Conservation (phyloP, 2,888 invertebrate species). For the Drosophila infuscata region DNA sequence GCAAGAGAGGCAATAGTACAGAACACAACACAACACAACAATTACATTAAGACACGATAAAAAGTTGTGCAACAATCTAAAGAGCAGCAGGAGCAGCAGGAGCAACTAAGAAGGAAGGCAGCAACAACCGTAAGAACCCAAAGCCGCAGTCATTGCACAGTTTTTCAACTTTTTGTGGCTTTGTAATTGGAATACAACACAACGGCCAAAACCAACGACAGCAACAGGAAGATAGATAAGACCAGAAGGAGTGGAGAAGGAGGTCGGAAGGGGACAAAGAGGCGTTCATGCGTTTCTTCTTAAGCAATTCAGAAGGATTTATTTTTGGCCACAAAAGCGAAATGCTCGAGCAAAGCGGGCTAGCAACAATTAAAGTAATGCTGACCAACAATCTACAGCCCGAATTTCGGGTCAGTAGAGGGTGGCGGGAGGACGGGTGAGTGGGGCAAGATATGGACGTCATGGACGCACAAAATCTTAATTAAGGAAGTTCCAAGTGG, state of each 20-base stretch:
- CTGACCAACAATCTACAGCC: constrained; percentile 67
- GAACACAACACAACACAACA: constrained; percentile 65
- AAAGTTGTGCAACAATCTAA: constrained; percentile 76
- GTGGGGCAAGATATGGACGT: neutral
- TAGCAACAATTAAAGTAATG: constrained; percentile 81
- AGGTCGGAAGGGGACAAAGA: constrained; percentile 11
- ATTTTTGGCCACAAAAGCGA: constrained; percentile 75
- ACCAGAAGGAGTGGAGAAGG: constrained; percentile 2
- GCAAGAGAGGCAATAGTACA: constrained; percentile 11
- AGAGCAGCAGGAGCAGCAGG: constrained; percentile 25
- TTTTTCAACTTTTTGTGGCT: constrained; percentile 80
- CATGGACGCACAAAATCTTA: constrained; percentile 77
- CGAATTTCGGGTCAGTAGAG: constrained; percentile 51
- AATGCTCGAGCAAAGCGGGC: constrained; percentile 67
- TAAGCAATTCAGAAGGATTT: constrained; percentile 80
- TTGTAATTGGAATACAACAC: constrained; percentile 79
- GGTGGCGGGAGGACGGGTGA: constrained; percentile 1
- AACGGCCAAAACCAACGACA: constrained; percentile 64
- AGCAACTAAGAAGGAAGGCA: constrained; percentile 5
- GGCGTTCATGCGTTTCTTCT: constrained; percentile 75
- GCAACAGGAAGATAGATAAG: constrained; percentile 60
- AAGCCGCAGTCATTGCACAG: constrained; percentile 74
- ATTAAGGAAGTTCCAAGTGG: constrained; percentile 81
- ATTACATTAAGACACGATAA: constrained; percentile 81
- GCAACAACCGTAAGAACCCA: constrained; percentile 4